phyloP scores from a whole-genome alignment of 2,888 invertebrate species.

The Hypsopygia costalis region DNA sequence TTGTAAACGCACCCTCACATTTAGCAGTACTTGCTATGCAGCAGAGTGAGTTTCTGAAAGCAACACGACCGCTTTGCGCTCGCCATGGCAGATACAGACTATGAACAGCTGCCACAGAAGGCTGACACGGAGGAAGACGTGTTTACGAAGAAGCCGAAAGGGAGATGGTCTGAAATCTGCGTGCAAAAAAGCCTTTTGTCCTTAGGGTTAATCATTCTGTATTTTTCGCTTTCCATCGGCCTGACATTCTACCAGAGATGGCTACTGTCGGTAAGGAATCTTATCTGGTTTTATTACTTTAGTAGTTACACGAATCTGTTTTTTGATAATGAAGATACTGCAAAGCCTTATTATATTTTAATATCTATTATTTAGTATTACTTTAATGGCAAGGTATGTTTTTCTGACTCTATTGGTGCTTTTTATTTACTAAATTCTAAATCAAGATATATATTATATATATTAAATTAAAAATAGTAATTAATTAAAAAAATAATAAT shows the following conservation, averaged over 20 bases:
- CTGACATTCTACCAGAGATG: slow-evolving; percentile 98
- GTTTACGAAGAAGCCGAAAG: slow-evolving; percentile 52
- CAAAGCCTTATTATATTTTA: too few species aligned
- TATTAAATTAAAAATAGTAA: too few species aligned
- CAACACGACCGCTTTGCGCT: slow-evolving; percentile 31
- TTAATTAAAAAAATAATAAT: too few species aligned
- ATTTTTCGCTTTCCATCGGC: slow-evolving; percentile 95
- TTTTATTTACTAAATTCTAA: too few species aligned
- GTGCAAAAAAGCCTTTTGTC: slow-evolving; percentile 63
- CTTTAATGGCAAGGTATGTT: too few species aligned
- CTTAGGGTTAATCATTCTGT: slow-evolving; percentile 85
- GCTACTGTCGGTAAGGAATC: slow-evolving; percentile 86
- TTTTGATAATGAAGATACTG: too few species aligned
- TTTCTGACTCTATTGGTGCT: too few species aligned
- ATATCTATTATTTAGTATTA: too few species aligned
- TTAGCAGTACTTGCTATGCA: slow-evolving; percentile 45
- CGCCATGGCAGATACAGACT: slow-evolving; percentile 64
- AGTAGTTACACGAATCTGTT: too few species aligned
- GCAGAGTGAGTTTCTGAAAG: slow-evolving; percentile 31
- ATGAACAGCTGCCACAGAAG: slow-evolving; percentile 71
- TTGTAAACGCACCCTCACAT: too few species aligned
- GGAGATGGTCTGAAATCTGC: slow-evolving; percentile 60
- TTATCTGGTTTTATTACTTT: slow-evolving; percentile 11
- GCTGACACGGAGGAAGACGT: slow-evolving; percentile 61
- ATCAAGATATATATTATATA: too few species aligned